Evolutionary conservation across 2,797 vertebrate genomes (phyloP).

Genomic region (Valencia hispanica): DNA sequence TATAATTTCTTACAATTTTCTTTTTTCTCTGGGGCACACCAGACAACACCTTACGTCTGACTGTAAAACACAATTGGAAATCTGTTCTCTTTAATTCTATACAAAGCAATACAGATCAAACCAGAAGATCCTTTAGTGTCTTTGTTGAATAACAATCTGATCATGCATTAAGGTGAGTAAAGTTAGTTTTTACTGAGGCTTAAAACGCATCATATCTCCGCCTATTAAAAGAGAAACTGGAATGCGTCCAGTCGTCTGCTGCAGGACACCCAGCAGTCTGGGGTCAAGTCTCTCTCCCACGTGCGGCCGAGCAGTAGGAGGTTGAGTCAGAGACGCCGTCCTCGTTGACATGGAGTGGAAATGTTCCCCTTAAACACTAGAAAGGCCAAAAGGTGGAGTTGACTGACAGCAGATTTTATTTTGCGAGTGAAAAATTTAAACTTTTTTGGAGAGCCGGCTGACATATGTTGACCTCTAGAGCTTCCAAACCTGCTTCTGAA

Average conservation of each 20-base stretch:
- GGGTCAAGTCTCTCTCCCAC: constrained; percentile 39
- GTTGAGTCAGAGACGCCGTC: constrained; percentile 24
- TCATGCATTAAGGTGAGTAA: background rate
- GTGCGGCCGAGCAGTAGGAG: constrained; percentile 19
- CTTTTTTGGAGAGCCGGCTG: constrained; percentile 5
- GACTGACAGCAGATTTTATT: constrained; percentile 27
- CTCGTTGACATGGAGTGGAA: constrained; percentile 33
- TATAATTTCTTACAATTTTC: too few relatives aligned
- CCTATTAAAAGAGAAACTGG: constrained; percentile 41
- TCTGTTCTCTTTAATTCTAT: background rate
- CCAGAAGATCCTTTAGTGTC: background rate
- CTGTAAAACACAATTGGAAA: background rate
- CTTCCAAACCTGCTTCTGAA: constrained; percentile 3
- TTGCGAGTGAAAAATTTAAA: constrained; percentile 12
- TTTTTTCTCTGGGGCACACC: background rate
- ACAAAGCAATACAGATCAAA: background rate
- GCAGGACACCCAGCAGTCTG: constrained; percentile 25
- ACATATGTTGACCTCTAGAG: constrained; percentile 21
- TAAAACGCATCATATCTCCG: background rate
- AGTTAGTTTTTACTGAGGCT: constrained; percentile 16
- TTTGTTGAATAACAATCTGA: background rate
- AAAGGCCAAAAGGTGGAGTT: constrained; percentile 39
- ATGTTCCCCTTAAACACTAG: constrained; percentile 7
- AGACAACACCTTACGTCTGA: background rate
- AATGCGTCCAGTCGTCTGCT: constrained; percentile 48